Evolutionary conservation across 2,888 invertebrate genomes (phyloP).

Genomic region (Thereva nobilitata): DNA sequence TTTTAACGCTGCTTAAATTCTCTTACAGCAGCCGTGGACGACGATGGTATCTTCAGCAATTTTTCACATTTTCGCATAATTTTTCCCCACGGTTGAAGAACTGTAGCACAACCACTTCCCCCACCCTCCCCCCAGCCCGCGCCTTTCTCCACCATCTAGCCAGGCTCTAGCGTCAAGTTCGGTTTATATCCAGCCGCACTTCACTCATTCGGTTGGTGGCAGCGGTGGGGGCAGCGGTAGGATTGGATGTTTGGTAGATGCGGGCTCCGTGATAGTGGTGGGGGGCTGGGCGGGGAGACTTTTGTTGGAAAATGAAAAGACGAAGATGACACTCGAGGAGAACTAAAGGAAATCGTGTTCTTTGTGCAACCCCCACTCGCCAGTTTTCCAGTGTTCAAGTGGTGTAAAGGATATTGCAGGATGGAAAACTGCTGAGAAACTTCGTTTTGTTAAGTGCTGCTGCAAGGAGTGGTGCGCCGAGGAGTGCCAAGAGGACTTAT

Average conservation of each 20-base stretch:
- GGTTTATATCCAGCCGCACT: no score
- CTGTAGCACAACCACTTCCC: neutral
- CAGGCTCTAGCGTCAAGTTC: neutral
- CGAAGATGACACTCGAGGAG: constrained; percentile 31
- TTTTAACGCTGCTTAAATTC: no score
- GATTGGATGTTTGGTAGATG: neutral
- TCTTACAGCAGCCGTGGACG: no score
- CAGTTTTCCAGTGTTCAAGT: neutral
- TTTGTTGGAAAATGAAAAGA: constrained; percentile 17
- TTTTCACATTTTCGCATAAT: constrained; percentile 29
- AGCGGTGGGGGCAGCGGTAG: constrained; percentile 1
- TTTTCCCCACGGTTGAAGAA: constrained; percentile 13
- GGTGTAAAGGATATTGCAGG: constrained; percentile 6
- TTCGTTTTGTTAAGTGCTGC: constrained; percentile 27
- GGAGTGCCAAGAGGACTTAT: constrained; percentile 11
- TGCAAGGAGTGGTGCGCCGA: neutral
- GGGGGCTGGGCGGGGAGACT: neutral
- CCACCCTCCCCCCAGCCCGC: neutral
- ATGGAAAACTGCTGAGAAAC: constrained; percentile 26
- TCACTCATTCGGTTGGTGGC: no score
- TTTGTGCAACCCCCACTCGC: constrained; percentile 19
- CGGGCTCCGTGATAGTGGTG: neutral
- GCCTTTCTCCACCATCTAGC: neutral
- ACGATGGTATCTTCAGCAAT: constrained; percentile 3
- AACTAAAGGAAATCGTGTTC: constrained; percentile 28